Evolutionary conservation across 2,888 invertebrate genomes (phyloP).

Genomic region (Cantharis lateralis): DNA sequence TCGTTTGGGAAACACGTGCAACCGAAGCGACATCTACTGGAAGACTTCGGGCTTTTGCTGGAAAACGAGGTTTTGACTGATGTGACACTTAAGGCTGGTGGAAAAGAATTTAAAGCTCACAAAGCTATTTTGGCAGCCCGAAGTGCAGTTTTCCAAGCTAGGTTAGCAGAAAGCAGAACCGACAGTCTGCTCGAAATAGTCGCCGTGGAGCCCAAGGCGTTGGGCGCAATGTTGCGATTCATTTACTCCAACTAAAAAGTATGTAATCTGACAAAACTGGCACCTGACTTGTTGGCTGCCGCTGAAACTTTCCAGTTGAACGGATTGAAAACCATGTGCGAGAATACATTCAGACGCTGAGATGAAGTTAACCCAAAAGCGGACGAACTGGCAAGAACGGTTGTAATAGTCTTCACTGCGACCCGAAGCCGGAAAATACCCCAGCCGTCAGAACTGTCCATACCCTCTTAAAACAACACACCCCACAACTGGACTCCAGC

Average conservation of each 20-base stretch:
- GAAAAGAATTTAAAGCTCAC: constrained; percentile 91
- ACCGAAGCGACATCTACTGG: background rate
- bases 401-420: no score
- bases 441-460: no score
- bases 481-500: no score
- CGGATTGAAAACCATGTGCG: constrained; percentile 98
- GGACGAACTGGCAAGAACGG: no score
- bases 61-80: background rate
- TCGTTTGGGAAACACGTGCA: background rate
- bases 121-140: constrained; percentile 98
- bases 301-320: constrained; percentile 99
- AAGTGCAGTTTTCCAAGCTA: constrained; percentile 96
- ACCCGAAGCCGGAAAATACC: no score
- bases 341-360: constrained; percentile 96
- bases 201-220: constrained; percentile 97
- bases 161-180: constrained; percentile 89
- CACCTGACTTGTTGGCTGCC: constrained; percentile 95
- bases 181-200: constrained; percentile 95
- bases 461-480: no score
- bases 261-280: constrained; percentile 96
- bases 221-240: constrained; percentile 96
- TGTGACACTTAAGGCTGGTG: constrained; percentile 46
- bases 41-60: background rate
- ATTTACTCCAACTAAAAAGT: constrained; percentile 97
- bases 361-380: no score